Conservation (phyloP, 1,140 invertebrate genomes). For the Laupala kohalensis region DNA sequence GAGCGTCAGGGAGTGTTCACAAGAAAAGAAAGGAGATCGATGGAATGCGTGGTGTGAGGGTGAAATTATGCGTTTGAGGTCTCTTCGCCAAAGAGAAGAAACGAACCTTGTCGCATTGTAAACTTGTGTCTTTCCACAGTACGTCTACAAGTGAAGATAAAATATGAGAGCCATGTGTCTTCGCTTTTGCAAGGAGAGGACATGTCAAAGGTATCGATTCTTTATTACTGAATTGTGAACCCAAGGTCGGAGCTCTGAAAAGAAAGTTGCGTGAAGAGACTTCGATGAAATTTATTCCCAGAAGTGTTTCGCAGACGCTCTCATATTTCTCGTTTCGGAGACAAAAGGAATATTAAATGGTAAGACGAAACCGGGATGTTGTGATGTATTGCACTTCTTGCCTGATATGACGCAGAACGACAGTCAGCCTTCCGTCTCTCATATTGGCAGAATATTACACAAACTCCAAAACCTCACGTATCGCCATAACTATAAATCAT, state of each 20-base stretch:
- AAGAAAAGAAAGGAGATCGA: not conserved
- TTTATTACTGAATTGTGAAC: not conserved
- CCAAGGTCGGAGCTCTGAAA: not conserved
- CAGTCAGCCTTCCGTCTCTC: too few species aligned
- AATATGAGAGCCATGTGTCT: not conserved
- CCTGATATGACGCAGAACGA: too few species aligned
- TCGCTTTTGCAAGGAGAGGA: not conserved
- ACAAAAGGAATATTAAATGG: too few species aligned
- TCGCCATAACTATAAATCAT: too few species aligned
- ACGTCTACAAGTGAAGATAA: not conserved
- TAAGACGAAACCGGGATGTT: too few species aligned
- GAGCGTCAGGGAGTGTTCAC: not conserved
- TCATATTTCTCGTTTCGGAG: too few species aligned
- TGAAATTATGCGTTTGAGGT: not conserved
- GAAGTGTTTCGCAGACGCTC: too few species aligned
- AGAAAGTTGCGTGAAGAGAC: not conserved
- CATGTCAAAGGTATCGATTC: not conserved
- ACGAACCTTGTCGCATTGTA: not conserved
- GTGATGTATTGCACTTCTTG: too few species aligned
- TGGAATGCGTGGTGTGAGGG: not conserved
- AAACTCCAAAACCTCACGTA: too few species aligned
- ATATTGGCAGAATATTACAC: too few species aligned
- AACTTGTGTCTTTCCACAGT: not conserved
- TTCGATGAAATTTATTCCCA: not conserved
- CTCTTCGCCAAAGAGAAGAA: not conserved